Percentiles rank a stretch among this genome's conserved stretches.
Evolutionary conservation across 2,888 invertebrate species (phyloP).

Genomic region (Caenorhabditis macrosperma): DNA sequence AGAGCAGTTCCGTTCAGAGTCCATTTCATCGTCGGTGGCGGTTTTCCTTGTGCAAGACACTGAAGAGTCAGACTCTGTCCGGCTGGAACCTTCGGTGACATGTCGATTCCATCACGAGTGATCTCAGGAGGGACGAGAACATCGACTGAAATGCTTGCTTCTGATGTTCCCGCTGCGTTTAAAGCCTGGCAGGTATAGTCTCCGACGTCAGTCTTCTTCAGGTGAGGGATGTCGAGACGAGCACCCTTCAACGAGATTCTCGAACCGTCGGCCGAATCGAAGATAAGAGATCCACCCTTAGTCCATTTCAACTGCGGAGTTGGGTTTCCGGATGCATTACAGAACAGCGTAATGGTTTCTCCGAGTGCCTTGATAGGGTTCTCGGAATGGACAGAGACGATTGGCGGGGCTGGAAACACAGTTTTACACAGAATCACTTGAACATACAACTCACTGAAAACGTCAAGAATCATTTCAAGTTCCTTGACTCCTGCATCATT

Average conservation of each 20-base stretch:
- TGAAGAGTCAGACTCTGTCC: conserved; percentile 83
- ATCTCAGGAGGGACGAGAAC: conserved; percentile 83
- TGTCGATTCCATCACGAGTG: conserved; percentile 74
- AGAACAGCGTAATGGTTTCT: conserved; percentile 80
- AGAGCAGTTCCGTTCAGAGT: conserved; percentile 39
- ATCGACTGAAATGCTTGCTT: conserved; percentile 83
- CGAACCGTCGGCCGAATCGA: conserved; percentile 73
- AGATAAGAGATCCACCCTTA: conserved; percentile 83
- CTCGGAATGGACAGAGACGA: conserved; percentile 69
- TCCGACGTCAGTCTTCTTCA: conserved; percentile 83
- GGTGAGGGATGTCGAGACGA: conserved; percentile 77
- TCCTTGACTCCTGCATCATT: conserved; percentile 81
- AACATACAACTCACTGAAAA: conserved; percentile 74
- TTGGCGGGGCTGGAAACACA: conserved; percentile 73
- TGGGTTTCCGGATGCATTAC: conserved; percentile 81
- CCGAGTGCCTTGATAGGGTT: conserved; percentile 78
- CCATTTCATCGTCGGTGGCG: conserved; percentile 83
- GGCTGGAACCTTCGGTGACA: conserved; percentile 81
- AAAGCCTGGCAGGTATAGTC: conserved; percentile 84
- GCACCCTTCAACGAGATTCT: conserved; percentile 72
- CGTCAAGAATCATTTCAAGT: conserved; percentile 74
- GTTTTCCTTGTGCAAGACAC: conserved; percentile 83
- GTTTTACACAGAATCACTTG: too few species aligned
- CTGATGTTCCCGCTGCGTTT: conserved; percentile 83
- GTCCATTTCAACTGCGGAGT: conserved; percentile 80